Base-by-base conservation (phyloP, 2,797 vertebrate species). In the Crocidura indochinensis region DNA sequence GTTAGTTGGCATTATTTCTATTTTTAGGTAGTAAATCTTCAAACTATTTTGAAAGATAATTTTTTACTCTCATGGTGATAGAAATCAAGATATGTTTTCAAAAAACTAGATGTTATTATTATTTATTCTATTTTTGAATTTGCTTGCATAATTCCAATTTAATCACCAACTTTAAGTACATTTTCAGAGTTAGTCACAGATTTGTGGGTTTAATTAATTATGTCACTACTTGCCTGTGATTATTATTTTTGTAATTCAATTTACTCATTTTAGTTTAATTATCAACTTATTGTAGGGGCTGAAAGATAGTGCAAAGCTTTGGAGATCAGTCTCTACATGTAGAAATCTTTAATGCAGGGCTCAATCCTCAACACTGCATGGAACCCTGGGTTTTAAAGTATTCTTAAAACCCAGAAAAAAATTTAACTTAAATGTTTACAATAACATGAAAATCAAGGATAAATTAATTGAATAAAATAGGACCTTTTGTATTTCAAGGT, bases 171-270 rank as follows among this genome's bases (percentile, higher is more conserved):
- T 87, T 10, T 0, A 76, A 87, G 15, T 80, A 51, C 11, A 78
- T 92, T 93, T 96, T 92, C 46, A 67, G 49, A 83, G 72, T 14
- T 49, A 71, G 31, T 93, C 78, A 73, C 83, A 68, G 31, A 83
- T 86, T 56, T 79, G 5, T 88, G 69, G 31, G 22, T 84, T 93
- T 94, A 87, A 92, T 90, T 91, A 87, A 83, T 62, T 91, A 71
- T 80, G 49, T 86, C 15, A 76, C 56, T 79, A 38, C 38, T 38
- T 38, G 38, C 5, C 38, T 31, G 17, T 44, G 62, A 60, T 74
- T 71, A 20, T 49, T 31, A 17, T 84, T 92, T 85, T 89, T 27
- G 9, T 82, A 53, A 72, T 82, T 86, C 64, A 46, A 74, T 73
- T 84, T 91, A 38, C 38, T 38, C 38, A 38, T 38, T 38, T 38